These are phyloP conservation scores for Streptopelia turtur DNA, from an alignment of 2,797 vertebrate species.

Conservation along the genomic window DNA sequence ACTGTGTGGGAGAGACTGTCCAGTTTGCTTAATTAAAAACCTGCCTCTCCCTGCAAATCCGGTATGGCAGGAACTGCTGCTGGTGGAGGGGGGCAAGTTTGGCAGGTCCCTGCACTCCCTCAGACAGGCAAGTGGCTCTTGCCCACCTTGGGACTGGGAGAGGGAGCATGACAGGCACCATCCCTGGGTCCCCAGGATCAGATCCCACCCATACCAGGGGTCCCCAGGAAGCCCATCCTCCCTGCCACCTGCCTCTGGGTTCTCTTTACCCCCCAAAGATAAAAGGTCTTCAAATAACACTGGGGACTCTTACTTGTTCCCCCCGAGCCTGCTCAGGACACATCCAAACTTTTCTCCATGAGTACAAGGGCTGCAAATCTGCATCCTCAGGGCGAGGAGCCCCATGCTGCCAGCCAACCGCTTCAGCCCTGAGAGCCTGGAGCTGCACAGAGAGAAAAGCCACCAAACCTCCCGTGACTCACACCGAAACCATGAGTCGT, in stretches of 20 bases:
- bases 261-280: neutral
- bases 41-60: neutral
- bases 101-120: neutral
- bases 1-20: neutral
- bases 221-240: neutral
- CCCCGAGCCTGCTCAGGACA: neutral
- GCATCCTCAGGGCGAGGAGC: neutral
- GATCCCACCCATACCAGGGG: fast-evolving
- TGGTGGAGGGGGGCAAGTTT: neutral
- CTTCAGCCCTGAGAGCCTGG: neutral
- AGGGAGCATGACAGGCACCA: fast-evolving
- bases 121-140: neutral
- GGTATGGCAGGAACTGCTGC: neutral
- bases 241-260: neutral
- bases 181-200: fast-evolving
- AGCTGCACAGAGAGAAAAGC: neutral
- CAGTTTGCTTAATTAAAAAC: neutral
- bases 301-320: neutral
- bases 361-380: neutral
- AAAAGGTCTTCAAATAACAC: neutral
- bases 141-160: neutral
- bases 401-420: fast-evolving
- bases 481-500: neutral
- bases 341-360: neutral
- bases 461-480: conserved; percentile 46